A percentile compares a stretch with the other conserved stretches of the same genome.
Conservation (phyloP, 2,113 vertebrate species). For the Sinocyclocheilus anshuiensis region DNA sequence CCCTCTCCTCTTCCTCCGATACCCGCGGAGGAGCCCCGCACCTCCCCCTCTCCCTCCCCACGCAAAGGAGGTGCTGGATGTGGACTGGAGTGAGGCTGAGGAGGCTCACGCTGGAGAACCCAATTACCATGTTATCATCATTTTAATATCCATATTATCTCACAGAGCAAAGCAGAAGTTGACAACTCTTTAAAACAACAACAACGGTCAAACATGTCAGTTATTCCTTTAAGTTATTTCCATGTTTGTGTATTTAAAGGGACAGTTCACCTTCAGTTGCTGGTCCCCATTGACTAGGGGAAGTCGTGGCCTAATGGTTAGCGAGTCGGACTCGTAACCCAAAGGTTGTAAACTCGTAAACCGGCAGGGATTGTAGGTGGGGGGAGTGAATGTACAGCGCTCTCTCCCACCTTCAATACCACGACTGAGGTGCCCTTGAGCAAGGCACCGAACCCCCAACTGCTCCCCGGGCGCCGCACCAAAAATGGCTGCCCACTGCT, state of each 20-base stretch:
- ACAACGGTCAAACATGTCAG: background rate
- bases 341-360: too few relatives aligned
- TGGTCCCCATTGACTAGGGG: too few relatives aligned
- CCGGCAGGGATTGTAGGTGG: too few relatives aligned
- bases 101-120: slow-evolving; percentile 73
- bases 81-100: slow-evolving; percentile 64
- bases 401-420: too few relatives aligned
- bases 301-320: too few relatives aligned
- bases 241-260: background rate
- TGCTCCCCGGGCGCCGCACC: too few relatives aligned
- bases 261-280: too few relatives aligned
- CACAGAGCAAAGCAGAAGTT: background rate
- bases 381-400: too few relatives aligned
- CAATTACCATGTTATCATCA: background rate
- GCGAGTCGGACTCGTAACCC: too few relatives aligned
- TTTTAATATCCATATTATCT: background rate
- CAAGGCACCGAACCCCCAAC: too few relatives aligned
- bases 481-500: too few relatives aligned
- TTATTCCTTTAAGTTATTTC: background rate
- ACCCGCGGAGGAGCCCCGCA: background rate
- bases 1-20: slow-evolving; percentile 19
- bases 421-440: too few relatives aligned
- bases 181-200: background rate
- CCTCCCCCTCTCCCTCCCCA: slow-evolving; percentile 48
- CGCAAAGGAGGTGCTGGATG: slow-evolving; percentile 52